Conservation (phyloP, 2,797 vertebrate genomes). For the Periophthalmus magnuspinnatus region DNA sequence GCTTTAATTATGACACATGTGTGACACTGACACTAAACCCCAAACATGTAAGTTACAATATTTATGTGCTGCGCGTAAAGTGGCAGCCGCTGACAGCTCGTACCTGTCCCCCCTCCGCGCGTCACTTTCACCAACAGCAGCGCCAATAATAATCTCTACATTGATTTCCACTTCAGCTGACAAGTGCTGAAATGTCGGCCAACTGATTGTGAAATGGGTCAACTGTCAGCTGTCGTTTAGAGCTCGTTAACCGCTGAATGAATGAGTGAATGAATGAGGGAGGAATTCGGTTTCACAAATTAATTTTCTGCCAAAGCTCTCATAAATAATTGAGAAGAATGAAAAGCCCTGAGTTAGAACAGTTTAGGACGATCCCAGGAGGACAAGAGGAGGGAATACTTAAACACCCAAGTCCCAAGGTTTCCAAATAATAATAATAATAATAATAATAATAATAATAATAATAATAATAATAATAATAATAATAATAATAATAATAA, state of each 20-base stretch:
- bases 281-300: slow-evolving; percentile 89
- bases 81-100: slow-evolving; percentile 34
- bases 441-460: slow-evolving; percentile 55
- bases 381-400: slow-evolving; percentile 55
- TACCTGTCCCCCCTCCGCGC: slow-evolving; percentile 38
- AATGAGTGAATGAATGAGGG: slow-evolving; percentile 60
- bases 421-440: slow-evolving; percentile 42
- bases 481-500: slow-evolving; percentile 37
- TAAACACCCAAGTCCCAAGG: slow-evolving; percentile 55
- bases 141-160: slow-evolving; percentile 62
- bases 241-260: slow-evolving; percentile 80
- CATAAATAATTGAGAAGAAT: slow-evolving; percentile 85
- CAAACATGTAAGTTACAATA: slow-evolving; percentile 18
- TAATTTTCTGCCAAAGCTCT: slow-evolving; percentile 85
- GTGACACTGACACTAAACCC: slow-evolving; percentile 18
- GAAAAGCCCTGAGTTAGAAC: slow-evolving; percentile 70
- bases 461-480: slow-evolving; percentile 42
- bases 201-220: slow-evolving; percentile 88
- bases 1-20: slow-evolving; percentile 15
- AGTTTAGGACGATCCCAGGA: slow-evolving; percentile 70
- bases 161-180: slow-evolving; percentile 67
- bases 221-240: slow-evolving; percentile 90
- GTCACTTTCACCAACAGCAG: slow-evolving; percentile 40
- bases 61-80: slow-evolving; percentile 18
- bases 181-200: slow-evolving; percentile 72